These are phyloP conservation scores for Limnephilus marmoratus DNA, from an alignment of 2,888 invertebrate species.

Conservation along the genomic window DNA sequence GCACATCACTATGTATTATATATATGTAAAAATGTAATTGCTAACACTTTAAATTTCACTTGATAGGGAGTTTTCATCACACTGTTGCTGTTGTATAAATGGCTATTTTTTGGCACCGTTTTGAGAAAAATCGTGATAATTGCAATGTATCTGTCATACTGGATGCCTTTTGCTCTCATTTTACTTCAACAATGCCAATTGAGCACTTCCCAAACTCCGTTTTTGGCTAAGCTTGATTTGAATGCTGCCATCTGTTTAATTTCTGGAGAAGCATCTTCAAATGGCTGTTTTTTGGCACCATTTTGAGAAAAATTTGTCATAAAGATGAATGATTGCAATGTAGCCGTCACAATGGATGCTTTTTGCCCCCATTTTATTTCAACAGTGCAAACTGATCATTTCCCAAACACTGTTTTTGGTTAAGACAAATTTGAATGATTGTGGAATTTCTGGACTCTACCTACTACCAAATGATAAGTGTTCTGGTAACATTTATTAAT, in stretches of 20 bases:
- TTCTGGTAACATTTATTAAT: neutral
- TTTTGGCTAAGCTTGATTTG: neutral
- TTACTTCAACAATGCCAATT: neutral
- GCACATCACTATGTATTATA: slow-evolving; percentile 19
- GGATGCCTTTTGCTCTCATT: no score
- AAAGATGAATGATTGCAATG: no score
- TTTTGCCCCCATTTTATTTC: neutral
- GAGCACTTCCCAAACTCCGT: neutral
- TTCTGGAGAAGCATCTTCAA: neutral
- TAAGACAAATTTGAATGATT: neutral
- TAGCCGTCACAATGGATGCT: no score
- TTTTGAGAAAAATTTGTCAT: neutral
- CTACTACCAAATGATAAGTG: neutral
- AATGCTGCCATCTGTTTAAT: neutral
- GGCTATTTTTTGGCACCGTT: neutral
- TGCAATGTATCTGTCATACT: no score
- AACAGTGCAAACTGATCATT: neutral
- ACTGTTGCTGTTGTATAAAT: neutral
- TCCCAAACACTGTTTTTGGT: neutral
- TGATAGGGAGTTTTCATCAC: neutral
- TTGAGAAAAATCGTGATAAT: neutral
- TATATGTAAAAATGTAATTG: slow-evolving; percentile 29
- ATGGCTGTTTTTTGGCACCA: neutral
- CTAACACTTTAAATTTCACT: neutral
- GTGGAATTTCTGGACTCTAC: neutral